Percentiles rank a stretch among this genome's conserved stretches.
Conservation (phyloP, 2,888 invertebrate genomes). For the Apamea anceps region DNA sequence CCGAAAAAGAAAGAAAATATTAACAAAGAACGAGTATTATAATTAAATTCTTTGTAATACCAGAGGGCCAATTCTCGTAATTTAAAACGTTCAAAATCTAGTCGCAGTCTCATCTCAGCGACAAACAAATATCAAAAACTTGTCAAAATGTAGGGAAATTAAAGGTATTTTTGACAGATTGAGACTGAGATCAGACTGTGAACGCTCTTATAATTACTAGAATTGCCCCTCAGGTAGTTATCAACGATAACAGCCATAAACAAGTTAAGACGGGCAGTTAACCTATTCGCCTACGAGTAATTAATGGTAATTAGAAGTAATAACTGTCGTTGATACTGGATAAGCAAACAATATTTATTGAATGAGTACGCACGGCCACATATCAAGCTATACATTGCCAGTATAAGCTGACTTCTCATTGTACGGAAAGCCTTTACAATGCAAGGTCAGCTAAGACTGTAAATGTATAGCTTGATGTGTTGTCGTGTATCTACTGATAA, state of each 20-base stretch:
- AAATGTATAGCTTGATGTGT: not conserved
- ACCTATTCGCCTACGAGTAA: constrained; percentile 46
- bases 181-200: no score
- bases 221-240: not conserved
- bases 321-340: constrained; percentile 38
- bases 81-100: no score
- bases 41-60: not conserved
- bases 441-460: not conserved
- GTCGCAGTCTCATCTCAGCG: no score
- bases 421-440: not conserved
- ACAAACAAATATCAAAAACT: no score
- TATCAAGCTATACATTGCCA: not conserved
- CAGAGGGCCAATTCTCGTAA: no score
- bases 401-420: not conserved
- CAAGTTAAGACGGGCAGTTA: constrained; percentile 16
- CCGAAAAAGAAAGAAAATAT: no score
- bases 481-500: constrained; percentile 31
- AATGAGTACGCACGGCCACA: not conserved
- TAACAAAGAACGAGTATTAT: not conserved
- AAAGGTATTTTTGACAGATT: no score
- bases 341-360: constrained; percentile 55
- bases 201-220: no score
- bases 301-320: constrained; percentile 39
- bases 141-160: no score
- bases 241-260: not conserved